These are phyloP conservation scores for Egretta garzetta DNA, from an alignment of 2,113 vertebrate species.

Conservation along the genomic window DNA sequence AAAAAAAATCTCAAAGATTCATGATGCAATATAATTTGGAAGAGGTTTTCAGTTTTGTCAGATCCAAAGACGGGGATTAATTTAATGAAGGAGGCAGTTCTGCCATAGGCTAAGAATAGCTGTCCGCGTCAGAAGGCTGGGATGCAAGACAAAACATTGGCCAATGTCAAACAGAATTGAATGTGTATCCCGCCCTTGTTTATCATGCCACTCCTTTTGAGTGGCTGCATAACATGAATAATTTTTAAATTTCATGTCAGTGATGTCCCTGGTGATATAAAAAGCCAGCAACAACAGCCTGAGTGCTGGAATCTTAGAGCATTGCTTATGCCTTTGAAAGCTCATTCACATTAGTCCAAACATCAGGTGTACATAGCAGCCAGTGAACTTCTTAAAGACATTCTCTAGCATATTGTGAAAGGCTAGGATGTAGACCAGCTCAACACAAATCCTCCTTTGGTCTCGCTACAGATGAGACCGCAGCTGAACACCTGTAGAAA, in stretches of 20 bases:
- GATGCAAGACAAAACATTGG: not conserved
- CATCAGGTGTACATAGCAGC: not conserved
- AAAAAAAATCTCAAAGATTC: not conserved
- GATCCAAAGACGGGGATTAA: not conserved
- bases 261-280: not conserved
- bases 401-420: not conserved
- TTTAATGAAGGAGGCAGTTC: not conserved
- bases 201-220: not conserved
- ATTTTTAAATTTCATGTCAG: not conserved
- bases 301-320: not conserved
- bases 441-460: not conserved
- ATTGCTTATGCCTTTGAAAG: not conserved
- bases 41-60: not conserved
- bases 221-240: not conserved
- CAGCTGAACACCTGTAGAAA: conserved; percentile 6
- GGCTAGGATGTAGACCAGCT: not conserved
- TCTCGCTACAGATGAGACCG: not conserved
- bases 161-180: not conserved
- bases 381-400: not conserved
- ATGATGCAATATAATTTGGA: not conserved
- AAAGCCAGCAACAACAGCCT: not conserved
- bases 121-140: not conserved
- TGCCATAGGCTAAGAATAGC: not conserved
- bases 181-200: not conserved
- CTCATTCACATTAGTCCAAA: not conserved